Conservation (phyloP, 2,888 invertebrate genomes). For the Xanthia togata region DNA sequence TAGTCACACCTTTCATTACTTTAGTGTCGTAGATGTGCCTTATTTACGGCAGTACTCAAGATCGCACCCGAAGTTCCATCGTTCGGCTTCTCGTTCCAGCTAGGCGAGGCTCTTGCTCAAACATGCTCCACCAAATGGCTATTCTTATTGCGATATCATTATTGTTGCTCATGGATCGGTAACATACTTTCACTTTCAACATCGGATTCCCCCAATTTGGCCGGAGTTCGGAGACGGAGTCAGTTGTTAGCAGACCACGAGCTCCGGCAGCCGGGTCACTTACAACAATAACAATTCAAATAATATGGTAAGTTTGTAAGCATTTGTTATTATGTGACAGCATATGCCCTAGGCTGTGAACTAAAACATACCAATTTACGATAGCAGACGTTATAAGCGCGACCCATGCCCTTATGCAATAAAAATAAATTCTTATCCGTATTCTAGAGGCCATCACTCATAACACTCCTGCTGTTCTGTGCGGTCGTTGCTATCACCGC, state of each 20-base stretch:
- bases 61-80: not conserved
- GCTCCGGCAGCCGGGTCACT: slow-evolving; percentile 50
- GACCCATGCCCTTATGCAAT: not conserved
- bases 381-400: too few relatives aligned
- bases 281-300: slow-evolving; percentile 39
- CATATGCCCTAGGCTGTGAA: not conserved
- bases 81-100: slow-evolving; percentile 10
- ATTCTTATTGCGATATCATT: slow-evolving; percentile 78
- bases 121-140: slow-evolving; percentile 35
- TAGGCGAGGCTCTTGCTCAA: slow-evolving; percentile 57
- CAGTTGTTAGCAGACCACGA: slow-evolving; percentile 67
- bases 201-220: slow-evolving; percentile 73
- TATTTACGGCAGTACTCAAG: not conserved
- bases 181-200: slow-evolving; percentile 83
- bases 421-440: slow-evolving; percentile 22
- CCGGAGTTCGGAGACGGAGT: slow-evolving; percentile 47
- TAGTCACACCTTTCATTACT: not conserved
- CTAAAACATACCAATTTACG: too few relatives aligned
- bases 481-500: slow-evolving; percentile 65
- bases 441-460: slow-evolving; percentile 74
- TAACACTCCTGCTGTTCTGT: slow-evolving; percentile 74
- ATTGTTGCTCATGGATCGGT: slow-evolving; percentile 75
- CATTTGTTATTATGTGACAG: not conserved
- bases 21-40: not conserved
- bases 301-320: slow-evolving; percentile 37